Base-by-base conservation (phyloP, 2,797 vertebrate species). In the Gobionotothen gibberifrons region DNA sequence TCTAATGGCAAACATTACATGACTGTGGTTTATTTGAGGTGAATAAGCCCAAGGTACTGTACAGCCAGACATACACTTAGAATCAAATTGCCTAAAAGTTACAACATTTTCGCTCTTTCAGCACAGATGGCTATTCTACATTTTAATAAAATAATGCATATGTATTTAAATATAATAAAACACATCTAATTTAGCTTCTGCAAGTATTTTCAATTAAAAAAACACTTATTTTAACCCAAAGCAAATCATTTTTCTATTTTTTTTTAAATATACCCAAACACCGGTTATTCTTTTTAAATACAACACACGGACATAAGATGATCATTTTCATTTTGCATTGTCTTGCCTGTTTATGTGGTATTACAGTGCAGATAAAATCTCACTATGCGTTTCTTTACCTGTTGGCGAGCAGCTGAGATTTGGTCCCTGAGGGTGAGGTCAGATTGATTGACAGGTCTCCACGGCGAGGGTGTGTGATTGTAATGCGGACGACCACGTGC, bases 391-490 rank as follows among this genome's bases (percentile, higher is more conserved):
- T 32, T 52, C 26, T 44, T 49, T 94, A 99, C 98, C 98, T 98
- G 95, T 99, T 99, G 82, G 98, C 97, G 40, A 99, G 94, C 70
- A 99, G 96, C 91, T 99, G 98, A 64, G 98, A 99, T 88, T 97
- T 97, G 76, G 98, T 99, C 92, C 98, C 98, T 13, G 98, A 99
- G 69, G 98, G 98, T 14, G 98, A 99, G 39, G 98, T 99, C 90
- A 99, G 91, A 89, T 99, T 99, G 93, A 99, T 99, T 59, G 98
- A 97, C 92, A 99, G 92, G 91, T 99, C 98, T 70, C 98, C 98
- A 62, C 98, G 95, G 46, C 98, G 95, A 53, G 97, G 97, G 74
- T 99, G 98, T 13, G 97, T 97, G 87, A 99, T 98, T 74, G 97
- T 98, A 80, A 99, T 96, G 17, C 98, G 97, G 16, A 99, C 97